These are phyloP conservation scores for Drosophila flavopinicola DNA, from an alignment of 2,888 invertebrate genomes.

Conservation along the genomic window DNA sequence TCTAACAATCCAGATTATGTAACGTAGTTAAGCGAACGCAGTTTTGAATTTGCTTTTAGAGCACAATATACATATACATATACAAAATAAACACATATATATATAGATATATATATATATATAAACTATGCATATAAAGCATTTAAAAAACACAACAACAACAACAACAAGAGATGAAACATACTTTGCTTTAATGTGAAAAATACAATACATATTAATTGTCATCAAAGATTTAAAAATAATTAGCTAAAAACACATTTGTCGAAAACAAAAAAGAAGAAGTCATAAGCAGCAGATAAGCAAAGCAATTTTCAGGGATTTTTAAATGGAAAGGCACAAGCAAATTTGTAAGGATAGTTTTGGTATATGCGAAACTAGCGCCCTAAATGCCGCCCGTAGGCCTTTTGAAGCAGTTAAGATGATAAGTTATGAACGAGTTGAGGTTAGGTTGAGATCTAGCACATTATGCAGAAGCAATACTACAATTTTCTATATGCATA, in stretches of 20 bases:
- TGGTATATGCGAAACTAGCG: slow-evolving; percentile 42
- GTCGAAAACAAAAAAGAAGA: slow-evolving; percentile 26
- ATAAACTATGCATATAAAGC: slow-evolving; percentile 43
- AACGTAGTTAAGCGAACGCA: slow-evolving; percentile 48
- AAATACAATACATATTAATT: slow-evolving; percentile 59
- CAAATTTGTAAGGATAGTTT: slow-evolving; percentile 45
- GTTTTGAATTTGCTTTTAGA: slow-evolving; percentile 69
- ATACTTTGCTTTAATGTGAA: slow-evolving; percentile 55
- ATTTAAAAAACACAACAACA: slow-evolving; percentile 50
- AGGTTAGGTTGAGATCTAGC: slow-evolving; percentile 23
- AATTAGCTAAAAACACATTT: slow-evolving; percentile 13
- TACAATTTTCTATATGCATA: slow-evolving; percentile 31
- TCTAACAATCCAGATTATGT: slow-evolving; percentile 51
- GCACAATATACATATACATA: slow-evolving; percentile 33
- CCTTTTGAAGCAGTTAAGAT: slow-evolving; percentile 61
- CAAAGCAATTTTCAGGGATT: slow-evolving; percentile 80
- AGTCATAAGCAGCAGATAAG: slow-evolving; percentile 56
- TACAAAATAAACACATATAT: slow-evolving; percentile 26
- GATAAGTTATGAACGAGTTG: slow-evolving; percentile 6
- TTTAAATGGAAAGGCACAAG: slow-evolving; percentile 57
- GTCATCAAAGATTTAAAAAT: slow-evolving; percentile 38
- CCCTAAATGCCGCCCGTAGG: slow-evolving; percentile 78
- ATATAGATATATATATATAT: slow-evolving; percentile 4
- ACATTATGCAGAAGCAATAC: slow-evolving; percentile 46
- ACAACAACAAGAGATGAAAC: slow-evolving; percentile 25